Evolutionary conservation across 1,140 invertebrate genomes (phyloP).

Genomic region (Euwallacea similis): DNA sequence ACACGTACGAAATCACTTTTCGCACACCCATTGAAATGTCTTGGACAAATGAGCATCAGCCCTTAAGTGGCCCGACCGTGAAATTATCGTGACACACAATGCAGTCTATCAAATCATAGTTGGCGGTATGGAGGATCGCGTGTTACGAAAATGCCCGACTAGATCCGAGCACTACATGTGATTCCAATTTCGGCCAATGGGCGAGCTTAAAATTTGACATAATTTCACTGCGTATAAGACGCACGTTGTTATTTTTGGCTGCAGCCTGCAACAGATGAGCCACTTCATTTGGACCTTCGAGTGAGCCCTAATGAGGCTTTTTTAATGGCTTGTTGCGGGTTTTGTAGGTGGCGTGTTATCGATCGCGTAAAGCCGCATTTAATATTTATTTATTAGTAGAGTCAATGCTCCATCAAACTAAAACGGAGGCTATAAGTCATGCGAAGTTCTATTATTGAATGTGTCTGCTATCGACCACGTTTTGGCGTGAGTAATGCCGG

Average conservation of each 20-base stretch:
- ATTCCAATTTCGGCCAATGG: neutral
- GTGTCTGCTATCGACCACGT: too few species aligned
- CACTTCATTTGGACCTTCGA: neutral
- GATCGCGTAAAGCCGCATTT: neutral
- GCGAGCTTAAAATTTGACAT: too few species aligned
- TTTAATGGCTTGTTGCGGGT: neutral
- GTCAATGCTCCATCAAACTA: constrained; percentile 1
- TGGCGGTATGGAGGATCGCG: constrained; percentile 20
- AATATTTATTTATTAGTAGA: neutral
- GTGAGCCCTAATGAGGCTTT: neutral
- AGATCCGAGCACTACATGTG: constrained; percentile 17
- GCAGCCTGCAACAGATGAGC: neutral
- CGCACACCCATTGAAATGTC: constrained; percentile 5
- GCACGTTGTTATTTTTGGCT: too few species aligned
- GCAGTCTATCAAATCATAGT: constrained; percentile 29
- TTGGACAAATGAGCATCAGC: constrained; percentile 21
- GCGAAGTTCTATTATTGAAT: neutral
- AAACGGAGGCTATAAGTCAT: neutral
- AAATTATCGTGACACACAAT: constrained; percentile 12
- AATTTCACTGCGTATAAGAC: too few species aligned
- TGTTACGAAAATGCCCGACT: constrained; percentile 19
- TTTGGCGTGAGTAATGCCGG: too few species aligned
- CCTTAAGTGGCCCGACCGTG: constrained; percentile 1
- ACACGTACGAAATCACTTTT: constrained; percentile 8
- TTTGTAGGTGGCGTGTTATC: neutral